Conservation (phyloP, 2,113 vertebrate species). For the Pelecanus crispus region DNA sequence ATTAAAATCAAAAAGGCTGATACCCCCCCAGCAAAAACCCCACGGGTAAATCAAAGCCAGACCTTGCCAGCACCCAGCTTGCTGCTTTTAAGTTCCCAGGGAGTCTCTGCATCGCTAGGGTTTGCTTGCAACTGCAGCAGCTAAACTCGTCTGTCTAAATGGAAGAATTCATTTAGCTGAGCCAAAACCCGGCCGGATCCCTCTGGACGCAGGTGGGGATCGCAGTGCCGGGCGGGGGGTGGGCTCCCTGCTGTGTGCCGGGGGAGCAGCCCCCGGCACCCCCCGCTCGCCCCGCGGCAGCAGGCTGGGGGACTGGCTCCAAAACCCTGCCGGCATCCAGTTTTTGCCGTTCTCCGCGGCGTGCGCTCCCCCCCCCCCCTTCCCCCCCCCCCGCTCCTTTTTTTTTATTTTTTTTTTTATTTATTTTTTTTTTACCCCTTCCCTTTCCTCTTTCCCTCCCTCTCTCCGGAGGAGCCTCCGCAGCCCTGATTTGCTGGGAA, state of each 20-base stretch:
- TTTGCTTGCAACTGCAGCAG: not conserved
- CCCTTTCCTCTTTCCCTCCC: not conserved
- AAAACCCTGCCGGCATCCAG: slow-evolving; percentile 3
- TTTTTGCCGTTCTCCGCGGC: not conserved
- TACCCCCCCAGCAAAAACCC: not conserved
- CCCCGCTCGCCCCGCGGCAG: not conserved
- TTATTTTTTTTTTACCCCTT: too few relatives aligned
- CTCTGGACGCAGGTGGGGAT: not conserved
- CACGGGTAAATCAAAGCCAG: not conserved
- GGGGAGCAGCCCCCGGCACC: not conserved
- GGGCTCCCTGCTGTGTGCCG: not conserved
- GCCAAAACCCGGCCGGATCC: not conserved
- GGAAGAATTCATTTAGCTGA: not conserved
- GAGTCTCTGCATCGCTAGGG: not conserved
- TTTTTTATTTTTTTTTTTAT: too few relatives aligned
- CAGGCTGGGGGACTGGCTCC: not conserved
- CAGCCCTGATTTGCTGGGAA: slow-evolving; percentile 17
- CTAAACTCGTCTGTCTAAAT: not conserved
- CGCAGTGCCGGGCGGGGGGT: not conserved
- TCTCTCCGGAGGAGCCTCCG: slow-evolving; percentile 3
- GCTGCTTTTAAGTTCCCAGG: not conserved
- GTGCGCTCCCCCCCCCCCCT: too few relatives aligned
- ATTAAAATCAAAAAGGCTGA: not conserved
- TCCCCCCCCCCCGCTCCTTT: not conserved
- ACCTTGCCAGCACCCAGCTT: not conserved